Evolutionary conservation across 1,140 invertebrate genomes (phyloP), one percentile per base, ranked within the genome.

Genomic region (Lamellibrachia luymesi): DNA sequence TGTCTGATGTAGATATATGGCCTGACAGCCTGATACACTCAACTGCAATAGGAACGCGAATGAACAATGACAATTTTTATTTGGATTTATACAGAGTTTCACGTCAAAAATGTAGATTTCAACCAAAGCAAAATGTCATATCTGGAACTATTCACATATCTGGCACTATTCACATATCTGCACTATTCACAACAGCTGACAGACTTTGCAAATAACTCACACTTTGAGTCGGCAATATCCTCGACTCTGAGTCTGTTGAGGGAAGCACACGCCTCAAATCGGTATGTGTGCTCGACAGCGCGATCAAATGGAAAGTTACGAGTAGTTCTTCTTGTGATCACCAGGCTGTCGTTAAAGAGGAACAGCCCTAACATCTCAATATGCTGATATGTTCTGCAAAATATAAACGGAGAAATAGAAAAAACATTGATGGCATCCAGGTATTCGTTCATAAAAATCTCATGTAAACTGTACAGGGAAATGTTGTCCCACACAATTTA

Each of bases 171-270:
- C 25, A 80, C 13, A 80, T n/a, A n/a, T n/a, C n/a, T n/a, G 38
- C 38, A 38, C 38, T 8, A 80, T 80, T 10, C 25, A 80, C 13
- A 80, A 80, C 7, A 80, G 64, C 5, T 80, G 6, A 56, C 6
- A 56, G 64, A 17, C 64, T 22, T 4, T 6, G 6, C 10, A 51
- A 93, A 52, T 90, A 51, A 93, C 95, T 95, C 94, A 95, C 95
- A 95, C 94, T 95, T 95, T 27, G 95, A 95, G 92, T 95, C 95
- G 2, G 95, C 94, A n/a, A 95, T 94, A 91, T 95, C 95, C 50
- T 94, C 52, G 13, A 95, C 94, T 51, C 94, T 94, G 38, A 95
- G 93, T 6, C 94, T 93, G 51, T 92, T 93, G 4, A 95, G 93
- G 8, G 93, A 92, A 49, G 95, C 25, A 51, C 95, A 95, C 50